These are phyloP conservation scores for Stegastes partitus DNA, from an alignment of 2,113 vertebrate species.

Conservation along the genomic window DNA sequence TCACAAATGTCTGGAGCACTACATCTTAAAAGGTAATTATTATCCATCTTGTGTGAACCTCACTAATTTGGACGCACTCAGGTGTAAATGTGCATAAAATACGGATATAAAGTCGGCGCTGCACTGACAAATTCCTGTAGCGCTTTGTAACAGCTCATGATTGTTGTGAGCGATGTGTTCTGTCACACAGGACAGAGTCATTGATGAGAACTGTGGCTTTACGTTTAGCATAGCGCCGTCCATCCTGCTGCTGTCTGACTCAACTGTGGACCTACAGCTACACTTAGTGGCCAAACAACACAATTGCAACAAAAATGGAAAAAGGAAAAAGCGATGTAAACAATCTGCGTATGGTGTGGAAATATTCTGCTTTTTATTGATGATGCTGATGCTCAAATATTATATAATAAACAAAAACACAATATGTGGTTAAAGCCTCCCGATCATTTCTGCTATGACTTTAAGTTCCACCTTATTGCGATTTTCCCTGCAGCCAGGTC, in stretches of 20 bases:
- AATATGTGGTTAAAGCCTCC: no score
- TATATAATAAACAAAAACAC: no score
- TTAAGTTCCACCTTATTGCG: no score
- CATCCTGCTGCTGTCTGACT: background rate
- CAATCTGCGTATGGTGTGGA: no score
- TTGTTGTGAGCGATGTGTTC: constrained; percentile 5
- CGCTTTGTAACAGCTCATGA: constrained; percentile 12
- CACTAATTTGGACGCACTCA: constrained; percentile 19
- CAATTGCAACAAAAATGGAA: constrained; percentile 17
- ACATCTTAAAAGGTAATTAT: constrained; percentile 13
- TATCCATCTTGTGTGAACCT: background rate
- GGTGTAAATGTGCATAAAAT: constrained; percentile 20
- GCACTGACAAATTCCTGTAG: background rate
- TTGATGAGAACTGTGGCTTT: background rate
- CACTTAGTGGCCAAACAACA: constrained; percentile 54
- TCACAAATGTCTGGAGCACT: constrained; percentile 21
- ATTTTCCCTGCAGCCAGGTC: no score
- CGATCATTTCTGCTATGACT: no score
- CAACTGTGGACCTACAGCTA: constrained; percentile 58
- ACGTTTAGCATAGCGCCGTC: background rate
- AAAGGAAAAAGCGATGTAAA: background rate
- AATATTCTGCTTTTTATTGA: no score
- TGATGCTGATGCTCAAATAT: no score
- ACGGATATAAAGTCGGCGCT: constrained; percentile 17
- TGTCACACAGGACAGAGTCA: background rate